Evolutionary conservation across 2,888 invertebrate species (phyloP), one percentile per base, ranked within the genome.

Genomic region (Pilophorus perplexus): DNA sequence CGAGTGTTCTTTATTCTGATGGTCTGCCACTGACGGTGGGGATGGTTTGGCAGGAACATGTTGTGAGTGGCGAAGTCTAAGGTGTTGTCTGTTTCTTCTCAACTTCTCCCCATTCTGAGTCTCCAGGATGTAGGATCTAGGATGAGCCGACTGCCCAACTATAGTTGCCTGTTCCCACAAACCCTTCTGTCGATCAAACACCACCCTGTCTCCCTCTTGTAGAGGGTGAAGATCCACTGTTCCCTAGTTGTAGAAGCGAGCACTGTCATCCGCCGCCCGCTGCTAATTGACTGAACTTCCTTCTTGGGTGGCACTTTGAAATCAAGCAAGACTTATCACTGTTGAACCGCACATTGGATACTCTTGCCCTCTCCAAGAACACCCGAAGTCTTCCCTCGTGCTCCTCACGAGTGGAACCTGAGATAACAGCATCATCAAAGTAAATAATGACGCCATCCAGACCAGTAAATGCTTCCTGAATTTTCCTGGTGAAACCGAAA

Each of bases 391-490:
- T 12, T 16, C 3, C 3, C 3, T 48, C 48, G 20, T 48, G 48
- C 23, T 48, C 48, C 18, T 12, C 3, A 14, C 48, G 12, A 22
- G 48, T 22, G 3, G 48, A 12, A 3, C 48, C 48, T 18, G 18
- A 14, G 12, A 48, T 48, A 3, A 48, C 20, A n/a, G 48, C 48
- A 16, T 48, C 48, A 48, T 48, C 22, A 12, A 48, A 48, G 18
- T 48, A 48, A 3, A 48, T 48, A 4, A 48, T 12, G 20, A 48
- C 48, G 3, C 48, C 48, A 3, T 48, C 23, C 3, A 48, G 18
- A 4, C 48, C 48, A 10, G 8, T 18, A 16, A 48, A 48, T 4
- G 20, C 48, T 23, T 48, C 5, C 12, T 48, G 8, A 3, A 48
- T 22, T 23, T 48, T 48, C 23, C 23, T 4, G 3, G 48, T 6